A percentile compares a stretch with the other conserved stretches of the same genome.
Conservation (phyloP, 2,113 vertebrate genomes). For the Odocoileus hemionus region DNA sequence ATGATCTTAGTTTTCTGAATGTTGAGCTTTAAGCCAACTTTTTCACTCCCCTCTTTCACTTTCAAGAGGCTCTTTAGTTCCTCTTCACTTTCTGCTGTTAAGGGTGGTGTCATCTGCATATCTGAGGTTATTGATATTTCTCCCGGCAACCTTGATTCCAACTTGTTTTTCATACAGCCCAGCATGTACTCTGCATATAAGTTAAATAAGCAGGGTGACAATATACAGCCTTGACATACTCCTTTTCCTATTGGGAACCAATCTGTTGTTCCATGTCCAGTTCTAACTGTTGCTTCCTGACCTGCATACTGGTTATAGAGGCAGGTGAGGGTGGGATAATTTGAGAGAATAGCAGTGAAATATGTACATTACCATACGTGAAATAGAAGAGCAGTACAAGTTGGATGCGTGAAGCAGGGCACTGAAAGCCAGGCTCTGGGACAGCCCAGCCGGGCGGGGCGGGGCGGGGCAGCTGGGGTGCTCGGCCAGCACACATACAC, state of each 20-base stretch:
- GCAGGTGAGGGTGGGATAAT: not conserved
- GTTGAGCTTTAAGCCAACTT: not conserved
- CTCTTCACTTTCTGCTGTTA: not conserved
- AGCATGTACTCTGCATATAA: not conserved
- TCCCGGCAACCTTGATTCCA: not conserved
- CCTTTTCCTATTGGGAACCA: not conserved
- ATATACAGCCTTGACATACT: not conserved
- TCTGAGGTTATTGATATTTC: not conserved
- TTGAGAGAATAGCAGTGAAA: not conserved
- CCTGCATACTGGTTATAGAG: not conserved
- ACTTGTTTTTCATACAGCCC: not conserved
- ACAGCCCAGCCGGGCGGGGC: not conserved
- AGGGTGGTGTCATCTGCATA: not conserved
- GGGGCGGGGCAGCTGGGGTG: fast-evolving
- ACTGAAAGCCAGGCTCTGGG: not conserved
- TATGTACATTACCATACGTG: not conserved
- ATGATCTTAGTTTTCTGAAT: not conserved
- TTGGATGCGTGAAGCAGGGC: not conserved
- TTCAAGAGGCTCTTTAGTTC: not conserved
- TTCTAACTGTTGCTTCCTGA: not conserved
- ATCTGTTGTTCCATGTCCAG: not conserved
- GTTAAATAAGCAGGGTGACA: not conserved
- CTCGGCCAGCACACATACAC: not conserved
- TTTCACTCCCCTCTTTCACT: not conserved
- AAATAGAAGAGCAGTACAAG: not conserved